Evolutionary conservation across 2,888 invertebrate genomes (phyloP), one percentile per base, ranked within the genome.

Genomic region (Cephus rjabovi): DNA sequence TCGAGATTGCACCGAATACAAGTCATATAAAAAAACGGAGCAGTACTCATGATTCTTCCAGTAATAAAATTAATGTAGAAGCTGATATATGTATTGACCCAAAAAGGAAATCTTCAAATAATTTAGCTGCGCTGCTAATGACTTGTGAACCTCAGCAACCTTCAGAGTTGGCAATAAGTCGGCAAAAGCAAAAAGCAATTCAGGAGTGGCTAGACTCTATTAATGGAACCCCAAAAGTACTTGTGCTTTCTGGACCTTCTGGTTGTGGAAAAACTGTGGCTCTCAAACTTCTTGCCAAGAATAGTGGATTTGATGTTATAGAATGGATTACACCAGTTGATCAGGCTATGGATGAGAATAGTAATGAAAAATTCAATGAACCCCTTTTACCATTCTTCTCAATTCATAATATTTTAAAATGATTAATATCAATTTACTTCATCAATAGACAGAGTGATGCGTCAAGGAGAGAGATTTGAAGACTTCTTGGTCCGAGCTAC

Each of bases 261-360:
- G 98, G 98, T 0, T 94, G 95, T 88, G 97, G 97, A 0, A 98
- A 98, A 92, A 96, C 97, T 1, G 94, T 95, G 0, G 94, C 96
- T 1, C 85, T 97, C 1, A 93, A 93, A 79, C 93, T 95, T 12
- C 84, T 97, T 12, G 95, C 96, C 68, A 93, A 93, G 77, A 94
- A 95, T 84, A 90, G 95, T 81, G 92, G 93, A 37, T 91, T 94
- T 56, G 93, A 94, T 84, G 87, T 96, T 68, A 92, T 94, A 56
- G 97, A 98, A 91, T 98, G 98, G 98, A 94, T 95, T 34, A 97
- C 96, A 85, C 97, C 97, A 9, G 85, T 95, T 12, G 96, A 96
- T 90, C 94, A 94, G 84, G 94, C 94, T 77, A 92, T 93, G 80
- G 93, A 94, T 81, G 92, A 93, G 83, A 93, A 93, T 78, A 87